Evolutionary conservation across 2,113 vertebrate species (phyloP).

Genomic region (Seriola quinqueradiata): DNA sequence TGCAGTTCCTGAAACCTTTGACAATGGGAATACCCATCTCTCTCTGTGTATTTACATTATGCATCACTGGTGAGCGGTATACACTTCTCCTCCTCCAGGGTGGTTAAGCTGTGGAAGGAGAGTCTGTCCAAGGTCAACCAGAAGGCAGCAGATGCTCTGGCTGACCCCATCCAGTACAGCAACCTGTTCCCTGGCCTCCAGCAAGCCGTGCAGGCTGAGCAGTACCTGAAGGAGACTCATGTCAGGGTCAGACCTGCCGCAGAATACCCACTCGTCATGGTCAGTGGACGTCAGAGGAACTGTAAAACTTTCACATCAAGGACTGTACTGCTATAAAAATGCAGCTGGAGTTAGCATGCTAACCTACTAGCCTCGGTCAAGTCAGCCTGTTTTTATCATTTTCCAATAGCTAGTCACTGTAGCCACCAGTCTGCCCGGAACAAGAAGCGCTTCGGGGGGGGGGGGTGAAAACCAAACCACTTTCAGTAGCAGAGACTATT

Average conservation of each 20-base stretch:
- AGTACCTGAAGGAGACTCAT: slow-evolving; percentile 90
- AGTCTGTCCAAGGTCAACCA: slow-evolving; percentile 94
- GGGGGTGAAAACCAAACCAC: too few relatives aligned
- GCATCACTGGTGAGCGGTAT: neutral
- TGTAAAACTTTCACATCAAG: neutral
- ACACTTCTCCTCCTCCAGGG: slow-evolving; percentile 63
- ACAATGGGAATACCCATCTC: neutral
- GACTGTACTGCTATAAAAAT: neutral
- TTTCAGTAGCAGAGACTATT: too few relatives aligned
- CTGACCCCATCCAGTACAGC: slow-evolving; percentile 94
- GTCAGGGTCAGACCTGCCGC: slow-evolving; percentile 86
- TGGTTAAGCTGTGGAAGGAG: slow-evolving; percentile 96
- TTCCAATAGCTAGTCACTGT: too few relatives aligned
- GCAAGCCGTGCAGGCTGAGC: slow-evolving; percentile 92
- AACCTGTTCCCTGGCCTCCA: slow-evolving; percentile 96
- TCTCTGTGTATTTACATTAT: neutral
- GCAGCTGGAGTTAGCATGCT: neutral
- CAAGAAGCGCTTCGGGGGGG: too few relatives aligned
- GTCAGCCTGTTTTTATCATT: too few relatives aligned
- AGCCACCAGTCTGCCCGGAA: too few relatives aligned
- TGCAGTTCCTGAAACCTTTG: neutral
- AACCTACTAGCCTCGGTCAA: too few relatives aligned
- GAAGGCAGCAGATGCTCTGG: slow-evolving; percentile 95
- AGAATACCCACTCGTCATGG: slow-evolving; percentile 91
- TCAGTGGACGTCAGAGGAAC: slow-evolving; percentile 67